These are phyloP conservation scores for Crotalus viridis DNA, from an alignment of 2,113 vertebrate species.

Conservation along the genomic window DNA sequence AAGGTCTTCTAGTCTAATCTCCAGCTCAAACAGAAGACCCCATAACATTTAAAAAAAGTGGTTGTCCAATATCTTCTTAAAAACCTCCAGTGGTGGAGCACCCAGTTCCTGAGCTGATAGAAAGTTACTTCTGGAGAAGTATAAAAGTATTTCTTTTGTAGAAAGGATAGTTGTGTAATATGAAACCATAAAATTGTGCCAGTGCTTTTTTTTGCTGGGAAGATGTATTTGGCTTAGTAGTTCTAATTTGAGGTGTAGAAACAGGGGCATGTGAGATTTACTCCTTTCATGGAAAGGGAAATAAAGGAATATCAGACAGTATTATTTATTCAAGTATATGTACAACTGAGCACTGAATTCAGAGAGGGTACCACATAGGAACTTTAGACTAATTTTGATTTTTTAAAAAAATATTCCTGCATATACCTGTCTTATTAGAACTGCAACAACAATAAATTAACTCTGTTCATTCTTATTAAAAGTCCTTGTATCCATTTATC, in stretches of 20 bases:
- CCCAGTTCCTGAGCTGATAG: background rate
- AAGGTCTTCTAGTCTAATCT: too few species aligned
- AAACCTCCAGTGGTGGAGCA: too few species aligned
- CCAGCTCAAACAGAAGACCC: too few species aligned
- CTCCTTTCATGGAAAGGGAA: background rate
- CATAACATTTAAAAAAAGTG: too few species aligned
- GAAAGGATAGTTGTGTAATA: background rate
- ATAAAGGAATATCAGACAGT: background rate
- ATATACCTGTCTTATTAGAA: too few species aligned
- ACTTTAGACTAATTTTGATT: too few species aligned
- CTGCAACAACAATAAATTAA: too few species aligned
- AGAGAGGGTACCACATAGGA: background rate
- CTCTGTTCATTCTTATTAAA: too few species aligned
- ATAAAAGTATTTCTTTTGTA: background rate
- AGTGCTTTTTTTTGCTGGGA: background rate
- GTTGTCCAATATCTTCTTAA: too few species aligned
- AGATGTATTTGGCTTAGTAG: background rate
- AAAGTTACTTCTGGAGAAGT: too few species aligned
- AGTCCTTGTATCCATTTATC: background rate
- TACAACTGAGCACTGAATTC: background rate
- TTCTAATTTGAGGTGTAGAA: background rate
- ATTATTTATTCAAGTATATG: background rate
- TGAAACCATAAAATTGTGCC: background rate
- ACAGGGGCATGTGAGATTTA: background rate
- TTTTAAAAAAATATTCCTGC: too few species aligned